Percentiles rank a stretch among this genome's conserved stretches.
Evolutionary conservation across 37 sponge, comb jelly and placozoan species (phyloP).

Genomic region (Hexactinellida sp.): DNA sequence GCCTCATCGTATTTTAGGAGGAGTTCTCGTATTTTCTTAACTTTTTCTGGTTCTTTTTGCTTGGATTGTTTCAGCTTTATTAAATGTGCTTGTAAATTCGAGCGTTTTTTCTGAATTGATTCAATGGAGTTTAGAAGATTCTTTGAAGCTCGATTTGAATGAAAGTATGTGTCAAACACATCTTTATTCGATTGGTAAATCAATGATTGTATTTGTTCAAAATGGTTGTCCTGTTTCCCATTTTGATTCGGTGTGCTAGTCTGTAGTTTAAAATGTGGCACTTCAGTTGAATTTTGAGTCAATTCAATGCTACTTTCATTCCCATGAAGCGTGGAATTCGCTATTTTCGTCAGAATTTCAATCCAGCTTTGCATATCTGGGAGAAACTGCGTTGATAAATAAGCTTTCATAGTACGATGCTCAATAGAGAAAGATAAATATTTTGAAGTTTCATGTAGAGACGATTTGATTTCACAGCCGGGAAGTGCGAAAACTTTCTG

Average conservation of each 20-base stretch:
- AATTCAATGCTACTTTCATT: background rate
- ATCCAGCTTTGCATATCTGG: background rate
- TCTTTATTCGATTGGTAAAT: background rate
- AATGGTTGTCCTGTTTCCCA: background rate
- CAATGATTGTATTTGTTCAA: background rate
- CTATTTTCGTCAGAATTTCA: background rate
- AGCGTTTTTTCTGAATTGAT: background rate
- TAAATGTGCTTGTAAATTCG: background rate
- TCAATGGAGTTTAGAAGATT: background rate
- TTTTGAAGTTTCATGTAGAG: background rate
- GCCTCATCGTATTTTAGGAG: background rate
- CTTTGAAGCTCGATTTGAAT: background rate
- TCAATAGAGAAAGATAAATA: background rate
- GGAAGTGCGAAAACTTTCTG: slow-evolving; percentile 19
- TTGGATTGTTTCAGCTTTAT: background rate
- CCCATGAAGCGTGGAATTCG: background rate
- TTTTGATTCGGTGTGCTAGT: slow-evolving; percentile 6
- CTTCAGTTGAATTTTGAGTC: background rate
- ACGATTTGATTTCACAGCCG: background rate
- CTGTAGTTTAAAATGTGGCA: background rate
- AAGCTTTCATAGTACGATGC: background rate
- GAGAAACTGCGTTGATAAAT: background rate
- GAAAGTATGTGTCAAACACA: background rate
- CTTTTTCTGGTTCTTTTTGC: background rate
- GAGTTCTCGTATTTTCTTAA: background rate